Evolutionary conservation across 2,797 vertebrate species (phyloP).

Genomic region (Podargus strigoides): DNA sequence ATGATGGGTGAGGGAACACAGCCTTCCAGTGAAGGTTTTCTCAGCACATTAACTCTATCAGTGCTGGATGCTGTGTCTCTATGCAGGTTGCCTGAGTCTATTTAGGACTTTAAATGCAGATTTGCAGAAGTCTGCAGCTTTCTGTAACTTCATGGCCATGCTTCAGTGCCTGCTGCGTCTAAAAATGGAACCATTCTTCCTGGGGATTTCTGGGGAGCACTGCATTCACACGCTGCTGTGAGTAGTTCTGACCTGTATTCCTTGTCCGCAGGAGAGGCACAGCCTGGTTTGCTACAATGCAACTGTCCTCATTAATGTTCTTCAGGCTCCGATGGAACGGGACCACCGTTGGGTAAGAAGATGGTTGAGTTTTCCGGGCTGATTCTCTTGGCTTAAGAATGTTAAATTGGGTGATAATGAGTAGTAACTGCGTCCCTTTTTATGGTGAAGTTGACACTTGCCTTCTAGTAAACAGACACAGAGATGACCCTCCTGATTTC

Average conservation of each 20-base stretch:
- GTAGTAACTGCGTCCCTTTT: conserved; percentile 15
- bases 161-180: neutral
- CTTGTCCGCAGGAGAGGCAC: neutral
- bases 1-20: neutral
- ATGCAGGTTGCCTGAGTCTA: neutral
- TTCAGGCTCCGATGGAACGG: neutral
- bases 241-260: neutral
- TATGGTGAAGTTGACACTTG: conserved; percentile 48
- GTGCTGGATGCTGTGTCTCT: neutral
- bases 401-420: conserved; percentile 53
- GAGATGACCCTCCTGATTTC: conserved; percentile 53
- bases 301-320: conserved; percentile 15
- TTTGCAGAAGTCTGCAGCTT: neutral
- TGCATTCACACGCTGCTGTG: neutral
- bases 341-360: neutral
- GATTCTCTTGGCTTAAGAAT: conserved; percentile 29
- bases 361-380: conserved; percentile 2
- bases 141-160: neutral
- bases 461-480: conserved; percentile 48
- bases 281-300: neutral
- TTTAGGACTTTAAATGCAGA: neutral
- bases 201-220: neutral
- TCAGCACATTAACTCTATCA: conserved; percentile 8
- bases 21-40: neutral
- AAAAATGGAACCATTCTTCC: neutral